Conservation (phyloP, 2,113 vertebrate genomes). For the Oryzias melastigma region DNA sequence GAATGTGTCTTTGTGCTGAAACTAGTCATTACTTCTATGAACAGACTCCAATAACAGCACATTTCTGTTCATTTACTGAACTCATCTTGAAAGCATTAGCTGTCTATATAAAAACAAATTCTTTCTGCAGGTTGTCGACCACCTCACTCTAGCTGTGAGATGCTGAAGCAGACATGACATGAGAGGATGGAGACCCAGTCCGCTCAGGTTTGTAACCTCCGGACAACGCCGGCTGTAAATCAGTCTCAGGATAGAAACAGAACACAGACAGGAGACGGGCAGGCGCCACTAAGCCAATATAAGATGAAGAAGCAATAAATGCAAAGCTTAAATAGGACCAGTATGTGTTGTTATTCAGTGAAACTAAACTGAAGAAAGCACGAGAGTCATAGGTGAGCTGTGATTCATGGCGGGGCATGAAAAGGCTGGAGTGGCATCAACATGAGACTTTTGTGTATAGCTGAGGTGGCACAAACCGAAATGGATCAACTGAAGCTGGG, state of each 20-base stretch:
- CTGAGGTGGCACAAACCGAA: constrained; percentile 9
- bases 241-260: constrained; percentile 11
- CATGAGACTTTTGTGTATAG: constrained; percentile 15
- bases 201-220: constrained; percentile 39
- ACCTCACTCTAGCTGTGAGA: constrained; percentile 10
- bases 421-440: constrained; percentile 18
- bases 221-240: constrained; percentile 38
- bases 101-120: constrained; percentile 4
- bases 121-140: constrained; percentile 49
- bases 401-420: constrained; percentile 4
- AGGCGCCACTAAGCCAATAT: not conserved
- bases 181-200: constrained; percentile 19
- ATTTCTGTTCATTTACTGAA: constrained; percentile 22
- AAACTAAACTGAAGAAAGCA: constrained; percentile 17
- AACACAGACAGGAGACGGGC: not conserved
- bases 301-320: constrained; percentile 57
- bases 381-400: constrained; percentile 4
- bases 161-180: constrained; percentile 17
- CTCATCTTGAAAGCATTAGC: not conserved
- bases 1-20: constrained; percentile 37
- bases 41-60: constrained; percentile 22
- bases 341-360: constrained; percentile 61
- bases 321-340: constrained; percentile 47
- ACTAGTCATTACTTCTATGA: constrained; percentile 28
- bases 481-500: constrained; percentile 25